Evolutionary conservation across 2,113 vertebrate genomes (phyloP).

Genomic region (Onychorhynchus coronatus): DNA sequence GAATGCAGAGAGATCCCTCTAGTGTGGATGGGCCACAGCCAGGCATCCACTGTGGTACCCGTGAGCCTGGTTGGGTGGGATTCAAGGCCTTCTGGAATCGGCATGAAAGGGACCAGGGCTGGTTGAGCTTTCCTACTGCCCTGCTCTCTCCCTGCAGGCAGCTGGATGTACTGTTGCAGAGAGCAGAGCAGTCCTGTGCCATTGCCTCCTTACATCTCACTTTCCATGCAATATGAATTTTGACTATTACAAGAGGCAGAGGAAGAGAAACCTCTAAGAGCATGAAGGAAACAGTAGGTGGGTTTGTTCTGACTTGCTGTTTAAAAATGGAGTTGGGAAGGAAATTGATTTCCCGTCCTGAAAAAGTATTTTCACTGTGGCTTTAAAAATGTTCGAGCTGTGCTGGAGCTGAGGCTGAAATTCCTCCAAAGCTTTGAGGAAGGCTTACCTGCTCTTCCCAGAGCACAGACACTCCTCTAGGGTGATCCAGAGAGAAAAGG

Average conservation of each 20-base stretch:
- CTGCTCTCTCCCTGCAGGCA: background rate
- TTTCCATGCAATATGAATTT: background rate
- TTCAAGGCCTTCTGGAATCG: rapidly evolving
- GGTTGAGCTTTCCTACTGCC: background rate
- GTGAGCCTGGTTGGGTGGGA: background rate
- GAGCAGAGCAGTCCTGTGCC: background rate
- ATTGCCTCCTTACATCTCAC: background rate
- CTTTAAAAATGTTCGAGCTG: background rate
- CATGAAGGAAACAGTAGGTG: background rate
- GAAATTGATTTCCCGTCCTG: background rate
- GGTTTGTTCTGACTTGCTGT: slow-evolving; percentile 7
- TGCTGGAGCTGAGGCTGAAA: background rate
- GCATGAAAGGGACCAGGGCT: too few relatives aligned
- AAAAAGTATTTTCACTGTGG: background rate
- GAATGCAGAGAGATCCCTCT: background rate
- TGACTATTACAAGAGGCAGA: background rate
- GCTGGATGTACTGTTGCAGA: background rate
- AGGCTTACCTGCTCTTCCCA: background rate
- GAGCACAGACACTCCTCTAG: background rate
- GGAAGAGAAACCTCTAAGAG: background rate
- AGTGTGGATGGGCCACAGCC: rapidly evolving
- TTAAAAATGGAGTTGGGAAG: slow-evolving; percentile 18
- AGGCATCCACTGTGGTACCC: rapidly evolving
- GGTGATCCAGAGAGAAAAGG: background rate
- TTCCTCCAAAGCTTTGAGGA: background rate